A percentile compares a stretch with the other conserved stretches of the same genome.
Conservation (phyloP, 2,888 invertebrate species). For the Melieria omissa region DNA sequence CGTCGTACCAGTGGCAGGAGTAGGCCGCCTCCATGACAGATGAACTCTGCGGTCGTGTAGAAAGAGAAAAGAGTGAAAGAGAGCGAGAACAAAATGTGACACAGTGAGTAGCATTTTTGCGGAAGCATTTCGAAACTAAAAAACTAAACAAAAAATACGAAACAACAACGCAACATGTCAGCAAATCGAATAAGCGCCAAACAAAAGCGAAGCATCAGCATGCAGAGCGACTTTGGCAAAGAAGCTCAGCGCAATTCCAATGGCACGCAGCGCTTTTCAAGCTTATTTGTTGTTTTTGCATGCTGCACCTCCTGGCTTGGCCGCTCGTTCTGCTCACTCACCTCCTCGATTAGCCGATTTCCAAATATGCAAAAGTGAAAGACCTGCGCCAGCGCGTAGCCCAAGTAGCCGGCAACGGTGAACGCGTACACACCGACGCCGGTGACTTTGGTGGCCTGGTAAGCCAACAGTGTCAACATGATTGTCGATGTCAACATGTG, state of each 20-base stretch:
- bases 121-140: no score
- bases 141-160: no score
- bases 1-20: conserved; percentile 91
- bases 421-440: conserved; percentile 82
- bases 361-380: conserved; percentile 90
- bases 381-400: conserved; percentile 85
- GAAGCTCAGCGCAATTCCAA: no score
- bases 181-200: no score
- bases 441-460: conserved; percentile 87
- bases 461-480: conserved; percentile 83
- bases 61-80: conserved; percentile 9
- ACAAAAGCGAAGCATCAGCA: no score
- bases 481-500: conserved; percentile 89
- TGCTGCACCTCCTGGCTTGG: not conserved
- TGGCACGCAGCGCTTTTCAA: not conserved
- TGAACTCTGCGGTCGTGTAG: conserved; percentile 74
- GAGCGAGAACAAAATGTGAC: not conserved
- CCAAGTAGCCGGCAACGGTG: conserved; percentile 81
- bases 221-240: no score
- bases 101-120: no score
- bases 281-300: not conserved
- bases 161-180: no score
- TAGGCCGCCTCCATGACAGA: conserved; percentile 93
- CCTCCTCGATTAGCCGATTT: conserved; percentile 88
- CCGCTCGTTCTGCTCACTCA: conserved; percentile 57